A percentile compares a stretch with the other conserved stretches of the same genome.
These are phyloP conservation scores for Agrochola circellaris DNA, from an alignment of 2,888 invertebrate species.

Conservation along the genomic window DNA sequence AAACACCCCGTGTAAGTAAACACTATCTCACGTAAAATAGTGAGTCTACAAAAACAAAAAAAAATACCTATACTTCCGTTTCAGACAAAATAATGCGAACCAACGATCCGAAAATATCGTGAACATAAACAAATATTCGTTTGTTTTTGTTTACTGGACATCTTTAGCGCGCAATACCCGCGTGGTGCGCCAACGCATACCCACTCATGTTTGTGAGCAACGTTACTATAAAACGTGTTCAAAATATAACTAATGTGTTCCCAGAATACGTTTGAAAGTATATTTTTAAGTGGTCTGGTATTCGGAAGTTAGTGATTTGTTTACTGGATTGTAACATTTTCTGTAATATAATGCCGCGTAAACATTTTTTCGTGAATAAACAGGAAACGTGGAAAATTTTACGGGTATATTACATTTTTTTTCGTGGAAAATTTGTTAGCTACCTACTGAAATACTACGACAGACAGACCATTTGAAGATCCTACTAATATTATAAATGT, in stretches of 20 bases:
- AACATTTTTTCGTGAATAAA: constrained; percentile 20
- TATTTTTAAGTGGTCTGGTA: constrained; percentile 49
- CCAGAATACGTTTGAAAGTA: constrained; percentile 36
- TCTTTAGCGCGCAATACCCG: constrained; percentile 50
- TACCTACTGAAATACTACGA: not conserved
- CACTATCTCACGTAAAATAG: not conserved
- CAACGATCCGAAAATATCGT: constrained; percentile 34
- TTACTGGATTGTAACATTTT: constrained; percentile 23
- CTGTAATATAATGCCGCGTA: not conserved
- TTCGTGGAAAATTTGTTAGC: not conserved
- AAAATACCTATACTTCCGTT: constrained; percentile 14
- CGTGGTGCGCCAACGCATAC: constrained; percentile 32
- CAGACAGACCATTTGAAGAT: no score
- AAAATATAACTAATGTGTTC: constrained; percentile 26
- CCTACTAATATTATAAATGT: no score
- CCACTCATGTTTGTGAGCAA: constrained; percentile 40
- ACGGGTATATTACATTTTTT: not conserved
- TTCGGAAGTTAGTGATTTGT: constrained; percentile 54
- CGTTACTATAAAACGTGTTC: constrained; percentile 34
- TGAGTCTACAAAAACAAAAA: not conserved
- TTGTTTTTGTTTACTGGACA: constrained; percentile 50
- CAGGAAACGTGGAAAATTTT: constrained; percentile 2
- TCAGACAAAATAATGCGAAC: constrained; percentile 11
- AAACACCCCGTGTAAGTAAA: not conserved
- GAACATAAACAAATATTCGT: constrained; percentile 31